Evolutionary conservation across 2,888 invertebrate species (phyloP).

Genomic region (Meta bourneti): DNA sequence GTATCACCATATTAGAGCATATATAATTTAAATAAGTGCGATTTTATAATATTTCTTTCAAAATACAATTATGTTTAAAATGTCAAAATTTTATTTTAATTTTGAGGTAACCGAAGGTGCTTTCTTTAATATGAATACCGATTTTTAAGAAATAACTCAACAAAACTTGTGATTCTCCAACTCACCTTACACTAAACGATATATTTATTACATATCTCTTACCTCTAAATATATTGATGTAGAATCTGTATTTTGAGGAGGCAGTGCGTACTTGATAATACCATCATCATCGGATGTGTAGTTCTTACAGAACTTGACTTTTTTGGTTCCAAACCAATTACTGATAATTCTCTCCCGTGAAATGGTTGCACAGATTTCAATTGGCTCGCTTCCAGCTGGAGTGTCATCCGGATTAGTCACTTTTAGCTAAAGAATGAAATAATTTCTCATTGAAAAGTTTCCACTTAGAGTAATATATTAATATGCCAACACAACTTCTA

Average conservation of each 20-base stretch:
- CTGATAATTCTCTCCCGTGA: conserved; percentile 50
- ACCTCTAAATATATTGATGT: conserved; percentile 53
- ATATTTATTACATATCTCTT: not conserved
- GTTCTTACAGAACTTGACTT: conserved; percentile 70
- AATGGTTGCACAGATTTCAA: conserved; percentile 64
- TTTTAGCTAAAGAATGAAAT: conserved; percentile 78
- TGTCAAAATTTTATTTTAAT: not conserved
- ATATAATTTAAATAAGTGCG: too few relatives aligned
- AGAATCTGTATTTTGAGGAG: conserved; percentile 59
- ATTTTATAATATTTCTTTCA: too few relatives aligned
- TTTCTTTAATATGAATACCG: too few relatives aligned
- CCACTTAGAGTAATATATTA: not conserved
- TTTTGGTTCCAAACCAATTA: conserved; percentile 47
- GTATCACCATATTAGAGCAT: too few relatives aligned
- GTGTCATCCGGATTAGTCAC: conserved; percentile 79
- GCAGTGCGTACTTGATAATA: conserved; percentile 56
- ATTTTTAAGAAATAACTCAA: too few relatives aligned
- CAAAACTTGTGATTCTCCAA: too few relatives aligned
- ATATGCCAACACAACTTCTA: not conserved
- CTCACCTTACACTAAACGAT: too few relatives aligned
- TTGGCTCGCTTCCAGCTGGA: conserved; percentile 78
- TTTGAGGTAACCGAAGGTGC: too few relatives aligned
- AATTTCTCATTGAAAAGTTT: not conserved
- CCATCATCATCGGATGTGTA: conserved; percentile 73
- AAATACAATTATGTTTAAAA: not conserved